Percentiles rank a stretch among this genome's conserved stretches.
These are phyloP conservation scores for Alexandromys oeconomus DNA, from an alignment of 2,797 vertebrate species.

Conservation along the genomic window DNA sequence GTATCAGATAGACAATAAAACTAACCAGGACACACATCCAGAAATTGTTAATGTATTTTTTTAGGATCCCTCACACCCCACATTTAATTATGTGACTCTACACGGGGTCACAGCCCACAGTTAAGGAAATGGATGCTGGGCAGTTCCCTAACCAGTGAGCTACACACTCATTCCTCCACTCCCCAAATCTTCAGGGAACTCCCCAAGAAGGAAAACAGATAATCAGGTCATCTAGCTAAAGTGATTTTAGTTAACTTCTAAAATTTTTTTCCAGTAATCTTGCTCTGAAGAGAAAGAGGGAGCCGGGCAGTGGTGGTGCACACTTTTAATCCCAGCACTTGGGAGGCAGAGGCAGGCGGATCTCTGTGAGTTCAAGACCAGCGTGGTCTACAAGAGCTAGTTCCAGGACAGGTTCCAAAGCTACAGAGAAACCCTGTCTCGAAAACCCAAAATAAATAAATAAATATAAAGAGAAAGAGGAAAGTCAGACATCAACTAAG, in stretches of 20 bases:
- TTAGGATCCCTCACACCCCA: neutral
- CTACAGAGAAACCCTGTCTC: too few relatives aligned
- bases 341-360: too few relatives aligned
- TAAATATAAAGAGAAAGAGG: neutral
- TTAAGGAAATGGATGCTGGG: neutral
- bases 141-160: neutral
- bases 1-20: neutral
- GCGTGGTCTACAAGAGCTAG: too few relatives aligned
- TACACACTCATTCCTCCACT: neutral
- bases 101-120: too few relatives aligned
- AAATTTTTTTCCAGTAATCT: neutral
- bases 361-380: too few relatives aligned
- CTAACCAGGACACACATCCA: neutral
- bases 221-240: too few relatives aligned
- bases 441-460: too few relatives aligned
- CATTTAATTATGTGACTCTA: neutral
- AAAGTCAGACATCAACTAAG: neutral
- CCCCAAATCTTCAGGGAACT: neutral
- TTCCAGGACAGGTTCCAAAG: too few relatives aligned
- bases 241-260: neutral
- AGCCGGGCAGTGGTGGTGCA: too few relatives aligned
- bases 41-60: neutral
- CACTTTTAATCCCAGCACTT: too few relatives aligned
- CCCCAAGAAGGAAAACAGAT: neutral
- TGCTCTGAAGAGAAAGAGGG: neutral